Evolutionary conservation across 1,140 invertebrate genomes (phyloP).

Genomic region (Harpegnathos saltator): DNA sequence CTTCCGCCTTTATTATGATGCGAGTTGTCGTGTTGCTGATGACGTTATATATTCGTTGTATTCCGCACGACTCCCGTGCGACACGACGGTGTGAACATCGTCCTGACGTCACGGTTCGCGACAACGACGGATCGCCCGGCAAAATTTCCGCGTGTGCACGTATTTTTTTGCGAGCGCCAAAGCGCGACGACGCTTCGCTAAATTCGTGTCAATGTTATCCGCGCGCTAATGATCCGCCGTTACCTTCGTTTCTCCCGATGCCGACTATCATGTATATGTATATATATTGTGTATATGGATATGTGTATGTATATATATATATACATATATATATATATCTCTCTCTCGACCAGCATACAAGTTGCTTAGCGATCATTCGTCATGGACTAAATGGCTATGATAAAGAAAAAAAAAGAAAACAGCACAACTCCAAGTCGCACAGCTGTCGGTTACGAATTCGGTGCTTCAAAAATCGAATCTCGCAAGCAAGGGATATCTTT

Average conservation of each 20-base stretch:
- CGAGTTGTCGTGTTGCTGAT: slow-evolving; percentile 16
- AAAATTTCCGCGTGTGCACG: slow-evolving; percentile 43
- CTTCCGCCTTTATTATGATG: slow-evolving; percentile 79
- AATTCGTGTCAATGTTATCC: slow-evolving; percentile 62
- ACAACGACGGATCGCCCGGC: neutral
- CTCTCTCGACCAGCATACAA: too few species aligned
- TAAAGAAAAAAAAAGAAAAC: too few species aligned
- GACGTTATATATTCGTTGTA: slow-evolving; percentile 22
- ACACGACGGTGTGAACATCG: slow-evolving; percentile 54
- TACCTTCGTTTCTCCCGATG: slow-evolving; percentile 37
- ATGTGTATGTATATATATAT: too few species aligned
- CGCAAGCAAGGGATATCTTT: neutral
- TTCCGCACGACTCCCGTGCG: neutral
- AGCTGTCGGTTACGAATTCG: too few species aligned
- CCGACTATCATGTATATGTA: too few species aligned
- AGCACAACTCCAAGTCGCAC: too few species aligned
- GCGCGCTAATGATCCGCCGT: slow-evolving; percentile 46
- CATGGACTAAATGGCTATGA: neutral
- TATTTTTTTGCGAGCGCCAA: neutral
- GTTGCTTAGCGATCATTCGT: neutral
- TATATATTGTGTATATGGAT: too few species aligned
- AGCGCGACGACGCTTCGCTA: slow-evolving; percentile 51
- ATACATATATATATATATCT: too few species aligned
- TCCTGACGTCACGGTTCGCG: slow-evolving; percentile 46
- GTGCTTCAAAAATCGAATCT: too few species aligned